Evolutionary conservation across 2,113 vertebrate genomes (phyloP).

Genomic region (Grus americana): DNA sequence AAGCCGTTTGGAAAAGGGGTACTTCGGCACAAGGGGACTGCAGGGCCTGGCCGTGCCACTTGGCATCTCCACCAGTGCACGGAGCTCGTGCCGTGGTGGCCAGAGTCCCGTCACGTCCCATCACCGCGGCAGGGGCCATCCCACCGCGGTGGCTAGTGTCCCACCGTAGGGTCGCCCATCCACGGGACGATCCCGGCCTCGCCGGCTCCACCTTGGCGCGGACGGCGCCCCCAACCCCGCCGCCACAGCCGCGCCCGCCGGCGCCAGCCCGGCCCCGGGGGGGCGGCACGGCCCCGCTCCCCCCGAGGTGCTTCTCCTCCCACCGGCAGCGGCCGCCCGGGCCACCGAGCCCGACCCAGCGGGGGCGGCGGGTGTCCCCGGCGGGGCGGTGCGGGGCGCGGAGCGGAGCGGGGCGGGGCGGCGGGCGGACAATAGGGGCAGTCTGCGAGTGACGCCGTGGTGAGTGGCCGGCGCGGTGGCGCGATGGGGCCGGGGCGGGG

Average conservation of each 20-base stretch:
- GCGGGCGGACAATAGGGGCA: background rate
- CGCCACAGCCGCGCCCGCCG: background rate
- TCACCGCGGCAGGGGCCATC: background rate
- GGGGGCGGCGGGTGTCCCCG: background rate
- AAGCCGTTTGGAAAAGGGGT: background rate
- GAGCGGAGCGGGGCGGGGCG: background rate
- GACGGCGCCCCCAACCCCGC: background rate
- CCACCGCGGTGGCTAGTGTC: background rate
- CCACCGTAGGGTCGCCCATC: background rate
- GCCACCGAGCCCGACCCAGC: background rate
- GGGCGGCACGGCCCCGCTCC: background rate
- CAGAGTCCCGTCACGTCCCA: background rate
- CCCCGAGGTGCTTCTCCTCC: background rate
- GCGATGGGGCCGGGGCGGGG: background rate
- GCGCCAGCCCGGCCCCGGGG: background rate
- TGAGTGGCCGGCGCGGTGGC: background rate
- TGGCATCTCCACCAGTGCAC: background rate
- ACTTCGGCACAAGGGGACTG: background rate
- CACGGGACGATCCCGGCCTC: background rate
- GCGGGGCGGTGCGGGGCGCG: background rate
- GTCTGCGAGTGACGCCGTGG: conserved; percentile 14
- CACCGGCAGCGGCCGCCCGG: background rate
- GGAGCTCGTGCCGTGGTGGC: rapidly evolving
- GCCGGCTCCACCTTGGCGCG: background rate
- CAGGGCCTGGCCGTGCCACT: background rate